A percentile compares a stretch with the other conserved stretches of the same genome.
Evolutionary conservation across 2,888 invertebrate species (phyloP).

Genomic region (Melieria crassipennis): DNA sequence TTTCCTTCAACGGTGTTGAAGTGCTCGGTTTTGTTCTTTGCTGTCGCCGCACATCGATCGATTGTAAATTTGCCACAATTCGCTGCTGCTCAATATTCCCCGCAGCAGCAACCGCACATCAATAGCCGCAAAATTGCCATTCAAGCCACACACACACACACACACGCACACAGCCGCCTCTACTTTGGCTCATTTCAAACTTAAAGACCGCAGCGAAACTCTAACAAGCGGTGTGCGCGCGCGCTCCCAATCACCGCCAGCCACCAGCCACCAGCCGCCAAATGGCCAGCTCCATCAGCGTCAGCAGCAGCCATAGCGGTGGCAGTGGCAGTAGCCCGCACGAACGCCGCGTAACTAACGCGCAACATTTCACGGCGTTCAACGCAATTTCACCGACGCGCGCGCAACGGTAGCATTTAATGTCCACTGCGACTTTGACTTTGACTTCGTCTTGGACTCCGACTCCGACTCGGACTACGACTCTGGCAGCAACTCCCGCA

Average conservation of each 20-base stretch:
- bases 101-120: not conserved
- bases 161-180: no score
- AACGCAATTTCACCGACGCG: constrained; percentile 43
- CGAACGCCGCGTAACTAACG: constrained; percentile 42
- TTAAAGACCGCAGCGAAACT: no score
- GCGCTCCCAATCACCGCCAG: no score
- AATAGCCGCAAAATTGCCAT: constrained; percentile 11
- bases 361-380: constrained; percentile 13
- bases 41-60: not conserved
- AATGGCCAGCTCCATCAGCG: not conserved
- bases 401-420: constrained; percentile 58
- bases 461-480: constrained; percentile 6
- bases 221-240: no score
- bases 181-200: no score
- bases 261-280: not conserved
- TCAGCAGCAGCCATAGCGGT: constrained; percentile 39
- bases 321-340: constrained; percentile 14
- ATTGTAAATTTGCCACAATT: constrained; percentile 23
- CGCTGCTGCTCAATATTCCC: not conserved
- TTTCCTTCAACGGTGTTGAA: constrained; percentile 38
- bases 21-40: not conserved
- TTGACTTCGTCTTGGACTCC: constrained; percentile 21
- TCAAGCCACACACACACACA: not conserved
- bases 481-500: not conserved
- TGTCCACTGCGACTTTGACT: constrained; percentile 53